Base-by-base conservation (phyloP, 1,140 invertebrate genomes). In the Cyphomyrmex costatus region DNA sequence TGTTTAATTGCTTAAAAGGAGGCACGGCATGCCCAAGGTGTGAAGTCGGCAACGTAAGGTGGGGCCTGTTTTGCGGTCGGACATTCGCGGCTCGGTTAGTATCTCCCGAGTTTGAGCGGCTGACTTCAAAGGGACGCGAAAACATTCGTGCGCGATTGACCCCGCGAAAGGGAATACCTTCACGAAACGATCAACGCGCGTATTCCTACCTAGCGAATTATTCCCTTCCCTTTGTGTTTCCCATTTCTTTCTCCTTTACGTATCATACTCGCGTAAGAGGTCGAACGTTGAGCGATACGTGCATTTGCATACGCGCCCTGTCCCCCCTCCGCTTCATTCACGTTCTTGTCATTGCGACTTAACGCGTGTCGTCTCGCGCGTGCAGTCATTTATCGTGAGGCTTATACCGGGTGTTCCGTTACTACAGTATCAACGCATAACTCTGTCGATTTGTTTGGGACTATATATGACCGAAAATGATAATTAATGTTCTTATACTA, bases 71-170 rank as follows among this genome's bases (percentile, higher is more conserved):
- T 42, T 56, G 53, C 53, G 71, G 68, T 21, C 78, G 85, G 85
- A 86, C 79, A 79, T 85, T 83, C 73, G 77, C 19, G 56, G 49
- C 51, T 83, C 63, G 82, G 85, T 86, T 88, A 84, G 74, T 86
- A 88, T 12, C 68, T 76, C 30, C 73, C 65, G 60, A 58, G 61
- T 85, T 77, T 88, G 84, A 86, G 83, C 63, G 77, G 36, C 86
- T 12, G 84, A 87, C 88, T 85, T 90, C 88, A 91, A 92, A 90
- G 73, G 60, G 77, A 61, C 30, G 46, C 42, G 51, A 82, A 90
- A 86, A 88, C 88, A 86, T 78, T 83, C 53, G 53, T 83, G 61
- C 73, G 79, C 74, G 74, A 46, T 53, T 60, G 56, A 70, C n/a
- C 46, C 16, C 65, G 63, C 58, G 53, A 49, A 74, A 53, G 73